Percentiles rank a stretch among this genome's conserved stretches.
phyloP scores from a whole-genome alignment of 1,140 invertebrate genomes.

The Drosophila azteca region DNA sequence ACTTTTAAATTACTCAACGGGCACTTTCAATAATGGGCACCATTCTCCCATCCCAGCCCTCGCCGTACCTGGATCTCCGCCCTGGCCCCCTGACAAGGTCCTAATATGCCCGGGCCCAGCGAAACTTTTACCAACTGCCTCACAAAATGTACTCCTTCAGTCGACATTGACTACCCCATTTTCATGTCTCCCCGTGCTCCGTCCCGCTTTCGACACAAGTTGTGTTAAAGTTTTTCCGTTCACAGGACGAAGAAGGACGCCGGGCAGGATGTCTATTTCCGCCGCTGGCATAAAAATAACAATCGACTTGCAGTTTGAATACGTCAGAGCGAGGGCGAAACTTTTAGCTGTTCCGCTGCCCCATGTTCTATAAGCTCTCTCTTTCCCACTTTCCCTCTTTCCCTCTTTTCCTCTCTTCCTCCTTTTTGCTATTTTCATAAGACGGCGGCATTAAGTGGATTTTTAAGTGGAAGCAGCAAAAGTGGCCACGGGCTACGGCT shows the following conservation, averaged over 20 bases:
- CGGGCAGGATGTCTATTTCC: conserved; percentile 67
- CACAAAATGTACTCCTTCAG: conserved; percentile 53
- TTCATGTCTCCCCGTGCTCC: conserved; percentile 21
- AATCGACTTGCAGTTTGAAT: conserved; percentile 82
- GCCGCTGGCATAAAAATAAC: conserved; percentile 77
- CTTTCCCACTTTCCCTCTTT: conserved; percentile 1
- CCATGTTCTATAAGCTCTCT: neutral
- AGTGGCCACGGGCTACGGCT: conserved; percentile 69
- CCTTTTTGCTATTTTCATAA: conserved; percentile 53
- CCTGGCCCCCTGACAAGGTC: conserved; percentile 37
- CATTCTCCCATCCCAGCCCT: neutral
- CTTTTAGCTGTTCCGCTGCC: conserved; percentile 10
- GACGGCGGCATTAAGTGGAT: conserved; percentile 77
- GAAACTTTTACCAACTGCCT: conserved; percentile 57
- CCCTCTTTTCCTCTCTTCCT: conserved; percentile 15
- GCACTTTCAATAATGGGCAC: conserved; percentile 73
- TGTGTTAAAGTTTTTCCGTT: conserved; percentile 63
- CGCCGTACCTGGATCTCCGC: neutral
- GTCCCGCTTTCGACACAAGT: conserved; percentile 57
- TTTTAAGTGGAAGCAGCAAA: conserved; percentile 80
- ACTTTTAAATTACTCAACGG: conserved; percentile 78
- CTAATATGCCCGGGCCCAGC: conserved; percentile 40
- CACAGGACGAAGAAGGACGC: conserved; percentile 19
- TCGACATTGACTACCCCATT: conserved; percentile 41
- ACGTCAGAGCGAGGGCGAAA: conserved; percentile 48